phyloP scores from a whole-genome alignment of 1,140 invertebrate genomes.

The Euwallacea fornicatus region DNA sequence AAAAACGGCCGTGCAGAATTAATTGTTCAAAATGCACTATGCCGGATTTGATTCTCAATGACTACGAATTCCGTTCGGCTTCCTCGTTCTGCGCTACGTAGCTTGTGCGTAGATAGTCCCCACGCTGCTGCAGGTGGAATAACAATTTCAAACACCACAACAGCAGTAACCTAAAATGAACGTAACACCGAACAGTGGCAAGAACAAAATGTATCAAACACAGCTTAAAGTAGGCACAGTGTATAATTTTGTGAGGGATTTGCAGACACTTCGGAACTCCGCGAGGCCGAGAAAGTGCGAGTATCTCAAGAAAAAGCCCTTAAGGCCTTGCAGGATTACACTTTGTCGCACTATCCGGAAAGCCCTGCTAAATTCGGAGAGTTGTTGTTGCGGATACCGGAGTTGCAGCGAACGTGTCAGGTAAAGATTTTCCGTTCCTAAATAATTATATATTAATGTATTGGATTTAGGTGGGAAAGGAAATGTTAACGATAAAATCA shows the following conservation, averaged over 20 bases:
- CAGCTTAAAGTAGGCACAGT: neutral
- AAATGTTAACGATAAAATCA: slow-evolving; percentile 83
- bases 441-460: neutral
- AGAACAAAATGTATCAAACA: no score
- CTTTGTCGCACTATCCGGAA: slow-evolving; percentile 86
- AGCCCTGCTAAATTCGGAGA: slow-evolving; percentile 94
- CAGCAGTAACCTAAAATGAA: no score
- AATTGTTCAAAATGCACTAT: no score
- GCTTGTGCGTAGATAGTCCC: no score
- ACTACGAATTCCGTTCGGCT: no score
- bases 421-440: slow-evolving; percentile 53
- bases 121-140: no score
- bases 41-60: no score
- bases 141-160: no score
- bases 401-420: slow-evolving; percentile 91
- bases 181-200: no score
- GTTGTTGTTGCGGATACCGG: slow-evolving; percentile 87
- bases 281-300: slow-evolving; percentile 87
- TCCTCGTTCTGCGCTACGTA: no score
- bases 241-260: neutral
- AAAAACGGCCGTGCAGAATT: no score
- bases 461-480: slow-evolving; percentile 78
- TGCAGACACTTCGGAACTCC: slow-evolving; percentile 86
- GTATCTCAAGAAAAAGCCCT: slow-evolving; percentile 92
- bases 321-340: slow-evolving; percentile 91